Conservation (phyloP, 2,797 vertebrate species). For the Todus mexicanus region DNA sequence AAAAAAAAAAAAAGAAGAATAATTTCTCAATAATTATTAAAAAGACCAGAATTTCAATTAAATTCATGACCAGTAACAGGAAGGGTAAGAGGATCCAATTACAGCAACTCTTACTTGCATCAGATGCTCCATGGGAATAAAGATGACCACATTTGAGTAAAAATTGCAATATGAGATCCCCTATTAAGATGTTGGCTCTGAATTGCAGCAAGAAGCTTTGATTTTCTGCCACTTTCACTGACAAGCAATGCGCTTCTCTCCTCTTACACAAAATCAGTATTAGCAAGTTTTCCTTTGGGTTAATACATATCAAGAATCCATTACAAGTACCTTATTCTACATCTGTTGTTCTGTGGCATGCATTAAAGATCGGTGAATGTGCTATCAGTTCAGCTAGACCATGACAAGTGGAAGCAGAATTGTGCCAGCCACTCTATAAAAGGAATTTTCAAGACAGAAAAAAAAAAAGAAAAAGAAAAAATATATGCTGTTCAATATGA, state of each 20-base stretch:
- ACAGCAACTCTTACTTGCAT: constrained; percentile 3
- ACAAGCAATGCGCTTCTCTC: not conserved
- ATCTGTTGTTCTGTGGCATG: not conserved
- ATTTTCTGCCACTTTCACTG: not conserved
- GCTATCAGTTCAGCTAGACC: not conserved
- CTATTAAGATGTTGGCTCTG: not conserved
- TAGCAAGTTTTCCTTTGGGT: not conserved
- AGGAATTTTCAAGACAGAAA: not conserved
- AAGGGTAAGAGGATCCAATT: constrained; percentile 28
- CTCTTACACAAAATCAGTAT: not conserved
- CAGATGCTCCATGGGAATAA: not conserved
- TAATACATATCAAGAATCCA: not conserved
- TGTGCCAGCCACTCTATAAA: not conserved
- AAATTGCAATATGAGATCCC: not conserved
- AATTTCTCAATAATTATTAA: constrained; percentile 28
- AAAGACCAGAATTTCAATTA: constrained; percentile 38
- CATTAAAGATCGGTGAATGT: not conserved
- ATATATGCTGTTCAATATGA: not conserved
- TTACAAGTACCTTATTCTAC: not conserved
- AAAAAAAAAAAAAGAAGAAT: not conserved
- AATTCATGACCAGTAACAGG: not conserved
- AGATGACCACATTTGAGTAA: not conserved
- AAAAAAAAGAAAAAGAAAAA: not conserved
- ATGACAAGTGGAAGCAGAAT: not conserved
- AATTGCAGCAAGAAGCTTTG: not conserved